Conservation (phyloP, 2,113 vertebrate species). For the Chaenocephalus aceratus region DNA sequence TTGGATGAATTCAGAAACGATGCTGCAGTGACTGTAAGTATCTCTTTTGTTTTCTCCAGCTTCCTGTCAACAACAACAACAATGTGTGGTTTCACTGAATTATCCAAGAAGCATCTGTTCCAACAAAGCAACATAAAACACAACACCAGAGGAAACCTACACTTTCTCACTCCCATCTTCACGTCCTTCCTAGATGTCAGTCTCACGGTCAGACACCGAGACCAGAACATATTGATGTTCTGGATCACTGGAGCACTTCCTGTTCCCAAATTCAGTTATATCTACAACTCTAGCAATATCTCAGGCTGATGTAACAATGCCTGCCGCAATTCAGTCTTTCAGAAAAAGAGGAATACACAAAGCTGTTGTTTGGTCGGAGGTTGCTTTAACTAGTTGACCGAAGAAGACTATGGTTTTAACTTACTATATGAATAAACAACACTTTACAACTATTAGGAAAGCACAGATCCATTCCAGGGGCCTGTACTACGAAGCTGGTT, state of each 20-base stretch:
- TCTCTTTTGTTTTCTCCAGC: too few species aligned
- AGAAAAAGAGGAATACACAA: neutral
- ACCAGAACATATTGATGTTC: constrained; percentile 16
- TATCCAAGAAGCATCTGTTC: neutral
- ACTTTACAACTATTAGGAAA: neutral
- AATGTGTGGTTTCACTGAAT: neutral
- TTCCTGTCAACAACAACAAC: neutral
- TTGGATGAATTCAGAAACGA: neutral
- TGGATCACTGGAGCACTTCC: neutral
- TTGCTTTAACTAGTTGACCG: neutral
- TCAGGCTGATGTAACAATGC: neutral
- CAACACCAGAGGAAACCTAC: neutral
- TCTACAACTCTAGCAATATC: neutral
- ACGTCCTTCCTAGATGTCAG: neutral
- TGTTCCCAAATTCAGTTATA: neutral
- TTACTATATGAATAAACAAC: neutral
- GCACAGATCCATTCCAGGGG: neutral
- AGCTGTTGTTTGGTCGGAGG: neutral
- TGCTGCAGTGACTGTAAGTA: too few species aligned
- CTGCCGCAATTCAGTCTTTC: neutral
- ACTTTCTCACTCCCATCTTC: neutral
- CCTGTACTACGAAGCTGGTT: too few species aligned
- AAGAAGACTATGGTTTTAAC: neutral
- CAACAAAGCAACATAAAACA: neutral
- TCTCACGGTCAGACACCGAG: neutral